A percentile compares a stretch with the other conserved stretches of the same genome.
Conservation (phyloP, 2,888 invertebrate genomes). For the Dryadula phaetusa region DNA sequence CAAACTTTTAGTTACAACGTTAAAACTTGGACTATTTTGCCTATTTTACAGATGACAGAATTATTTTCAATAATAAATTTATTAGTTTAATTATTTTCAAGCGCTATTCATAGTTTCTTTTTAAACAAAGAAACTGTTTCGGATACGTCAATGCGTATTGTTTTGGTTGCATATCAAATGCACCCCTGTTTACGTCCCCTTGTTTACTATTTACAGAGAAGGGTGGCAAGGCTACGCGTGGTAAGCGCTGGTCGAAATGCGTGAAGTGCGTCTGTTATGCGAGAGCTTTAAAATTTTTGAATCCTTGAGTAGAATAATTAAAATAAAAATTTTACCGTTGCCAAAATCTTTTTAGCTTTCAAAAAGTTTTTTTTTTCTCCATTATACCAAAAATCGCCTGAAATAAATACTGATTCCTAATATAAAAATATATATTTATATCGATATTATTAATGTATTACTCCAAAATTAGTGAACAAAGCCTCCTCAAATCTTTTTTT, state of each 20-base stretch:
- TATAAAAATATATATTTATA: too few species aligned
- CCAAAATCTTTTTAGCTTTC: background rate
- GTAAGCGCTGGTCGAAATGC: conserved; percentile 26
- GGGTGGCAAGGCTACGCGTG: conserved; percentile 18
- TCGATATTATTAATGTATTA: too few species aligned
- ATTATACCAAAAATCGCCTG: too few species aligned
- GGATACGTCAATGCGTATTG: conserved; percentile 36
- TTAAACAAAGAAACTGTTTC: conserved; percentile 25
- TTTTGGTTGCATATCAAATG: conserved; percentile 50
- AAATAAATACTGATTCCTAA: too few species aligned
- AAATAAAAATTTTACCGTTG: background rate
- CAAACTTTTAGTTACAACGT: too few species aligned
- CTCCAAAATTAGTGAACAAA: too few species aligned
- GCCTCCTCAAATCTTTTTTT: too few species aligned
- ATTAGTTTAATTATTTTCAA: background rate
- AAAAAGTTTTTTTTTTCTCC: background rate
- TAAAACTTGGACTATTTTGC: too few species aligned
- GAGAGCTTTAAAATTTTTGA: conserved; percentile 9
- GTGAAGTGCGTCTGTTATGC: conserved; percentile 11
- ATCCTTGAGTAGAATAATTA: background rate
- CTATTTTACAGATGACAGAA: background rate
- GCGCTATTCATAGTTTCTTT: background rate
- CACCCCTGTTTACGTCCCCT: conserved; percentile 56
- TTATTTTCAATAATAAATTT: background rate
- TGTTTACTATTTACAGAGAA: conserved; percentile 53